Percentiles rank a stretch among this genome's conserved stretches.
Conservation (phyloP, 2,888 invertebrate genomes). For the Chymomyza fuscimana region DNA sequence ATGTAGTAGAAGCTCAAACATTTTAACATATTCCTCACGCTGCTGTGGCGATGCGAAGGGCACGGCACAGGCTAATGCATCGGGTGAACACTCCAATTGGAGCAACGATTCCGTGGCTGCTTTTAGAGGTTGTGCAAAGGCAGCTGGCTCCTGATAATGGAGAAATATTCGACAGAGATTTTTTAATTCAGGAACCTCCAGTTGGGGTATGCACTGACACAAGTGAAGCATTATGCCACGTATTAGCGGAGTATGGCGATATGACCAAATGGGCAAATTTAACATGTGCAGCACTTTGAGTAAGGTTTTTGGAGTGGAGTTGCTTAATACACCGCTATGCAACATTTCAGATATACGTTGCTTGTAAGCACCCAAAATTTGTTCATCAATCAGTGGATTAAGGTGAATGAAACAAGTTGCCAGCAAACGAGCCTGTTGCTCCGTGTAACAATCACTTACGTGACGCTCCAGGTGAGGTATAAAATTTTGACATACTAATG, state of each 20-base stretch:
- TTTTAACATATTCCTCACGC: constrained; percentile 77
- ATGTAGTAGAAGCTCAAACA: constrained; percentile 73
- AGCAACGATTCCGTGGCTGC: constrained; percentile 76
- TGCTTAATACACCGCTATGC: constrained; percentile 62
- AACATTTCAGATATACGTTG: constrained; percentile 76
- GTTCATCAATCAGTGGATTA: constrained; percentile 76
- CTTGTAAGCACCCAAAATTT: constrained; percentile 78
- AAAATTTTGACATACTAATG: constrained; percentile 77
- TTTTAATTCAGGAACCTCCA: constrained; percentile 80
- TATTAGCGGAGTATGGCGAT: constrained; percentile 75
- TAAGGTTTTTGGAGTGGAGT: constrained; percentile 59
- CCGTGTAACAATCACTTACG: constrained; percentile 72
- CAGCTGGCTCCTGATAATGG: constrained; percentile 81
- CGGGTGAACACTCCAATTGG: constrained; percentile 72
- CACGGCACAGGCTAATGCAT: constrained; percentile 79
- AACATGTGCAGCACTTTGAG: constrained; percentile 79
- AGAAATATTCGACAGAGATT: constrained; percentile 79
- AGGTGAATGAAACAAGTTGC: constrained; percentile 80
- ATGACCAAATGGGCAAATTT: constrained; percentile 80
- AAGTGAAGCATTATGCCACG: constrained; percentile 78
- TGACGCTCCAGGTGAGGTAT: constrained; percentile 77
- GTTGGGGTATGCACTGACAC: constrained; percentile 71
- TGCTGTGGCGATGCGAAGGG: constrained; percentile 80
- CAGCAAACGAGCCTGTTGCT: constrained; percentile 79
- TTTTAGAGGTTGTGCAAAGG: constrained; percentile 79